Conservation (phyloP, 2,113 vertebrate genomes). For the Hydropotes inermis region DNA sequence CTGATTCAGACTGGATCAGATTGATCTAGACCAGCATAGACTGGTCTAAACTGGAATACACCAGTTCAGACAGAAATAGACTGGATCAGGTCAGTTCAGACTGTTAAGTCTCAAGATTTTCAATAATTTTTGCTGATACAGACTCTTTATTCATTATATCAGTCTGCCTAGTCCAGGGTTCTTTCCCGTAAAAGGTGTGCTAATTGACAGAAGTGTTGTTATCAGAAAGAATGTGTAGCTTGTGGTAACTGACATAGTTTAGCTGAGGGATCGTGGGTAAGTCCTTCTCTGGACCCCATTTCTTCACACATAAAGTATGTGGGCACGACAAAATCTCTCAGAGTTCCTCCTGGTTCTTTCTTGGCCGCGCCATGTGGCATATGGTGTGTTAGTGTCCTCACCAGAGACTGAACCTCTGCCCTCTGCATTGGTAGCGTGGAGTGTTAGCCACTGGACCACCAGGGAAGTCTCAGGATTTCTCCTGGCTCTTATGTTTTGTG, state of each 20-base stretch:
- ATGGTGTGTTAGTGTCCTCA: neutral
- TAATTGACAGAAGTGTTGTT: neutral
- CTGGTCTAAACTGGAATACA: neutral
- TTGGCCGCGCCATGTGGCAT: neutral
- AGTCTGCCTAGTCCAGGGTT: neutral
- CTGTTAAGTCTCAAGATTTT: neutral
- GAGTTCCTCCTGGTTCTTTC: neutral
- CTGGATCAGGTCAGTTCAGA: neutral
- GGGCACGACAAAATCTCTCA: neutral
- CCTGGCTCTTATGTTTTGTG: neutral
- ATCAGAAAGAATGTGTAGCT: neutral
- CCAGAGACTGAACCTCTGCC: neutral
- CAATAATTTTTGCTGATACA: neutral
- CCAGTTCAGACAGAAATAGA: neutral
- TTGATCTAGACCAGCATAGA: neutral
- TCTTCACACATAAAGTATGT: neutral
- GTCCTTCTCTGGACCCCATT: neutral
- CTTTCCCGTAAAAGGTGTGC: neutral
- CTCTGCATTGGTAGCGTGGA: neutral
- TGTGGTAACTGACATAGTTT: neutral
- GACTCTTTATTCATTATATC: neutral
- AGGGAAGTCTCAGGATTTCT: neutral
- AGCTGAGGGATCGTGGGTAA: neutral
- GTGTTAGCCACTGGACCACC: neutral
- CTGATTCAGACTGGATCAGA: neutral